phyloP scores from a whole-genome alignment of 2,113 vertebrate species.

The Hippolais icterina region DNA sequence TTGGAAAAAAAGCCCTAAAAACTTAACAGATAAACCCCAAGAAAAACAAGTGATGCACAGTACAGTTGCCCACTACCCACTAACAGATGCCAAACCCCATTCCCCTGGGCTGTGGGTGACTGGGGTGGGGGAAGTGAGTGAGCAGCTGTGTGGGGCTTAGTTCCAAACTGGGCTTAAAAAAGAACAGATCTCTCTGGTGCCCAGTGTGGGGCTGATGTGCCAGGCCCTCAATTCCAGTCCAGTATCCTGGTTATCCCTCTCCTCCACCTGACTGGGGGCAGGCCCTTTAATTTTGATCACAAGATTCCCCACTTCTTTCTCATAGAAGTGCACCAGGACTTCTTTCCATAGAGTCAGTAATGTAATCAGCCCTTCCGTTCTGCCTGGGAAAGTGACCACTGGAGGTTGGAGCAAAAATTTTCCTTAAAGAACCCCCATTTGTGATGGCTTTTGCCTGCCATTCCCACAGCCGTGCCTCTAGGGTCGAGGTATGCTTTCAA shows the following conservation, averaged over 20 bases:
- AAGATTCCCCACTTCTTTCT: not conserved
- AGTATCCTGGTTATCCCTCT: not conserved
- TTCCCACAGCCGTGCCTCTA: not conserved
- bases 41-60: not conserved
- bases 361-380: not conserved
- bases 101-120: not conserved
- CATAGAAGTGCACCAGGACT: not conserved
- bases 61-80: not conserved
- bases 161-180: not conserved
- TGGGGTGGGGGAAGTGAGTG: too few species aligned
- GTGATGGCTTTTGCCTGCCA: not conserved
- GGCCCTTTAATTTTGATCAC: not conserved
- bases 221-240: not conserved
- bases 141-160: not conserved
- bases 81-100: not conserved
- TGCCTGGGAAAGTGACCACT: not conserved
- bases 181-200: not conserved
- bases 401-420: not conserved
- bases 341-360: not conserved
- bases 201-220: too few species aligned
- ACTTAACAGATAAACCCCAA: not conserved
- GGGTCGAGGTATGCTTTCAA: rapidly evolving
- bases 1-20: not conserved
- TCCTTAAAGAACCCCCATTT: not conserved
- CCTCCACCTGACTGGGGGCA: not conserved